These are phyloP conservation scores for Sebastes matsubarae DNA, from an alignment of 2,797 vertebrate genomes.

Conservation along the genomic window DNA sequence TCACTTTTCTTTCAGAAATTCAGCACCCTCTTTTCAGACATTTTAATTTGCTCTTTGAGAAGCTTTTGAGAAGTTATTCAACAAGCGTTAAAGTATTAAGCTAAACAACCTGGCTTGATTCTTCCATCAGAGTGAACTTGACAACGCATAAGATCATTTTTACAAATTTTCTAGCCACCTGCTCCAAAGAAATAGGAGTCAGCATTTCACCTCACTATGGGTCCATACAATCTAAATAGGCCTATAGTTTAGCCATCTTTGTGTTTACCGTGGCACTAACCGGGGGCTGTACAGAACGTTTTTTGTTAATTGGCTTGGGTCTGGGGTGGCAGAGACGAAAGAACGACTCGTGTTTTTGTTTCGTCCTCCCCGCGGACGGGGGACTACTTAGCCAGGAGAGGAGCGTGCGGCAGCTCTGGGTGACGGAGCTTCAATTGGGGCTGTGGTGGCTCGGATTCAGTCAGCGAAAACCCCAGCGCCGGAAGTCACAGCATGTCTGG, in stretches of 20 bases:
- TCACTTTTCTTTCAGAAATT: neutral
- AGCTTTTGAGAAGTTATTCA: neutral
- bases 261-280: neutral
- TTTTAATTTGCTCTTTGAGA: neutral
- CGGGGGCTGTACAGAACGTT: rapidly evolving
- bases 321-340: too few relatives aligned
- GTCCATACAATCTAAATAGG: neutral
- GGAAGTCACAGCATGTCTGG: too few relatives aligned
- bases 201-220: neutral
- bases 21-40: neutral
- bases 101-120: neutral
- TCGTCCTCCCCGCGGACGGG: too few relatives aligned
- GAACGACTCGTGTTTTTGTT: too few relatives aligned
- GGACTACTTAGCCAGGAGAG: too few relatives aligned
- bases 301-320: too few relatives aligned
- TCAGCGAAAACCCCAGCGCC: too few relatives aligned
- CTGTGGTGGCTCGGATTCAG: neutral
- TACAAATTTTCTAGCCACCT: neutral
- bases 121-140: neutral
- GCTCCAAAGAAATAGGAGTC: neutral
- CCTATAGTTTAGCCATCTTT: neutral
- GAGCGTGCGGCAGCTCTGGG: neutral
- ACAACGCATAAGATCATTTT: neutral
- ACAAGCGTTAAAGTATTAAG: neutral
- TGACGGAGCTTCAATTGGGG: neutral